phyloP scores from a whole-genome alignment of 1,140 invertebrate genomes.

The Acromyrmex echinatior region DNA sequence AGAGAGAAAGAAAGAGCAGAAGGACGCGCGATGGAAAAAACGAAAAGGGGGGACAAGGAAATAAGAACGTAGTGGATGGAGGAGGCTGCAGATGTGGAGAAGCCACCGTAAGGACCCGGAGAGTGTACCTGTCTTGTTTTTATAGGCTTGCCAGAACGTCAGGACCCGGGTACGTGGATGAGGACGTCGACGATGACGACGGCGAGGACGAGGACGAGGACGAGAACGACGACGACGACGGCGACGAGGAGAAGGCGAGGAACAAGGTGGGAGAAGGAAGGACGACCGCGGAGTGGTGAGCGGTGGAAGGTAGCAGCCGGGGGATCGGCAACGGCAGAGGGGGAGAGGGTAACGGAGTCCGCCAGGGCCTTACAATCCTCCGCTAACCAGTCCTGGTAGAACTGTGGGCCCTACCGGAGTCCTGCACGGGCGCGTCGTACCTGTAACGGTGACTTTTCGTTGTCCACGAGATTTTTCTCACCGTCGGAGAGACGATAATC shows the following conservation, averaged over 20 bases:
- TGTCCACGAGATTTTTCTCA: slow-evolving; percentile 66
- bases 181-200: slow-evolving; percentile 48
- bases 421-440: slow-evolving; percentile 59
- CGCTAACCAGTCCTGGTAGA: slow-evolving; percentile 83
- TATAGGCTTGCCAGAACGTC: slow-evolving; percentile 85
- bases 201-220: slow-evolving; percentile 49
- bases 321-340: slow-evolving; percentile 69
- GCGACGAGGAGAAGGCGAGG: slow-evolving; percentile 71
- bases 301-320: slow-evolving; percentile 54
- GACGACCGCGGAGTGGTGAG: slow-evolving; percentile 62
- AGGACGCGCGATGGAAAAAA: slow-evolving; percentile 62
- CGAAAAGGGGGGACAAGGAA: slow-evolving; percentile 63
- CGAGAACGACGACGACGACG: slow-evolving; percentile 1
- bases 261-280: slow-evolving; percentile 72
- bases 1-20: slow-evolving; percentile 65
- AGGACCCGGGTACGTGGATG: slow-evolving; percentile 73
- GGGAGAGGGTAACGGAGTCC: slow-evolving; percentile 79
- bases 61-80: slow-evolving; percentile 66
- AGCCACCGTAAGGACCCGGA: slow-evolving; percentile 85
- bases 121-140: slow-evolving; percentile 87
- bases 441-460: slow-evolving; percentile 64
- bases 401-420: slow-evolving; percentile 80
- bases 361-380: slow-evolving; percentile 79
- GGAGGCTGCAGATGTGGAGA: slow-evolving; percentile 81
- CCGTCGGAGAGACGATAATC: slow-evolving; percentile 32